Conservation (phyloP, 2,888 invertebrate genomes). For the Callyntrura sp. region DNA sequence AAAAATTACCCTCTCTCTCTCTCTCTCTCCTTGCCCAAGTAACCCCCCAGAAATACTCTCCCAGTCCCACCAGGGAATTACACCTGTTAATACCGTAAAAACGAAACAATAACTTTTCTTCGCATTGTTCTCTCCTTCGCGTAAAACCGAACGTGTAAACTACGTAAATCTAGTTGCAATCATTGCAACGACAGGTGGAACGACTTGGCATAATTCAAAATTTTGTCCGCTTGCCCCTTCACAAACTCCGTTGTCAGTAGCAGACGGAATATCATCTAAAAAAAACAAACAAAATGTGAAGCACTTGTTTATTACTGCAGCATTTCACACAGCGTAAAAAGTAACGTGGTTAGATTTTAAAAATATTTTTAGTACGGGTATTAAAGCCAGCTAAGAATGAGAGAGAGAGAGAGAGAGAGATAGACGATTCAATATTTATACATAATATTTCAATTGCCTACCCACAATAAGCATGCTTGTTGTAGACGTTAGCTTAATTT, state of each 20-base stretch:
- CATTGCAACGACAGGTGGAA: slow-evolving; percentile 70
- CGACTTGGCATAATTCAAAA: slow-evolving; percentile 67
- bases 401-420: too few relatives aligned
- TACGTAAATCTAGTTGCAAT: slow-evolving; percentile 56
- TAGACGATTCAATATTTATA: slow-evolving; percentile 13
- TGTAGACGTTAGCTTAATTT: too few relatives aligned
- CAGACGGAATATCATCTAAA: slow-evolving; percentile 44
- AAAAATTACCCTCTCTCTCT: too few relatives aligned
- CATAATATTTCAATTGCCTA: not conserved
- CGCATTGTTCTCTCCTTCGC: too few relatives aligned
- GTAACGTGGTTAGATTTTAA: slow-evolving; percentile 20
- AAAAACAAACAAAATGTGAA: slow-evolving; percentile 27
- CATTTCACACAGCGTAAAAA: slow-evolving; percentile 7
- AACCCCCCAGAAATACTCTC: too few relatives aligned
- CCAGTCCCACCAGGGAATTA: too few relatives aligned
- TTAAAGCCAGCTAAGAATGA: too few relatives aligned
- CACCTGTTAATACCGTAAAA: too few relatives aligned
- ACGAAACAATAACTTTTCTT: too few relatives aligned
- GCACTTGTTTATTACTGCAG: too few relatives aligned
- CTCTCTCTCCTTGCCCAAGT: too few relatives aligned
- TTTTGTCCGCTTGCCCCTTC: slow-evolving; percentile 62
- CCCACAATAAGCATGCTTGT: not conserved
- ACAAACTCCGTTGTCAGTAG: slow-evolving; percentile 54
- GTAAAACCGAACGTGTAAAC: too few relatives aligned
- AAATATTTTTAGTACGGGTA: not conserved